Conservation (phyloP, 37 sponge, comb jelly and placozoan species). For the Ephydatia muelleri region DNA sequence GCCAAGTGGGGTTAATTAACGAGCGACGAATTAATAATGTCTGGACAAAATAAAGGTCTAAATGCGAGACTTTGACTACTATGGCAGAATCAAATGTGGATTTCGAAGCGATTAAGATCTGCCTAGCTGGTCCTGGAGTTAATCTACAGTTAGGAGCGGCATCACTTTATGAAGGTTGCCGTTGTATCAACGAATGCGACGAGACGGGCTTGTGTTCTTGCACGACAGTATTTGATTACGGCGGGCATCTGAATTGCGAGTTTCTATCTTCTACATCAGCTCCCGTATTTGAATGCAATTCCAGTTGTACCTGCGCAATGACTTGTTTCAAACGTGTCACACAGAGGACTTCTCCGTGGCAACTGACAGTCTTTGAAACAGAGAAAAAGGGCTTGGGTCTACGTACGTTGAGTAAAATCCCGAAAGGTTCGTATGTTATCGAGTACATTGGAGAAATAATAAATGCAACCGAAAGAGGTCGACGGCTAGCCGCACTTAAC, state of each 20-base stretch:
- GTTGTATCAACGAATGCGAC: conserved; percentile 13
- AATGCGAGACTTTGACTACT: not conserved
- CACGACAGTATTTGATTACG: conserved; percentile 13
- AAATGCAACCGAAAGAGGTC: conserved; percentile 37
- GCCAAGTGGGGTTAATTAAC: conserved; percentile 2
- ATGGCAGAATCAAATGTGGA: conserved; percentile 3
- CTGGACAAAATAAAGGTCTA: not conserved
- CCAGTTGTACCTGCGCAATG: conserved; percentile 67
- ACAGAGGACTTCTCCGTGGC: conserved; percentile 25
- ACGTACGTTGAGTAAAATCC: conserved; percentile 31
- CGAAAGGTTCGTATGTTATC: conserved; percentile 70
- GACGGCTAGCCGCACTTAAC: conserved; percentile 25
- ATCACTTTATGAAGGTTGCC: conserved; percentile 39
- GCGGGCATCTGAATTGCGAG: conserved; percentile 48
- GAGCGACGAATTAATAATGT: not conserved
- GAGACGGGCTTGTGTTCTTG: not conserved
- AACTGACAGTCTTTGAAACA: conserved; percentile 43
- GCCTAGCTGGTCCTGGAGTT: conserved; percentile 60
- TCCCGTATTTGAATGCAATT: conserved; percentile 85
- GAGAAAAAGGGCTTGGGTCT: conserved; percentile 79
- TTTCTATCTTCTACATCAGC: conserved; percentile 26
- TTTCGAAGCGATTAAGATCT: conserved; percentile 17
- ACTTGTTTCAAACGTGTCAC: conserved; percentile 67
- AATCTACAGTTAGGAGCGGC: conserved; percentile 9
- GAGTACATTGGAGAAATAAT: conserved; percentile 93